phyloP scores from a whole-genome alignment of 2,113 vertebrate genomes.

The Melanerpes formicivorus region DNA sequence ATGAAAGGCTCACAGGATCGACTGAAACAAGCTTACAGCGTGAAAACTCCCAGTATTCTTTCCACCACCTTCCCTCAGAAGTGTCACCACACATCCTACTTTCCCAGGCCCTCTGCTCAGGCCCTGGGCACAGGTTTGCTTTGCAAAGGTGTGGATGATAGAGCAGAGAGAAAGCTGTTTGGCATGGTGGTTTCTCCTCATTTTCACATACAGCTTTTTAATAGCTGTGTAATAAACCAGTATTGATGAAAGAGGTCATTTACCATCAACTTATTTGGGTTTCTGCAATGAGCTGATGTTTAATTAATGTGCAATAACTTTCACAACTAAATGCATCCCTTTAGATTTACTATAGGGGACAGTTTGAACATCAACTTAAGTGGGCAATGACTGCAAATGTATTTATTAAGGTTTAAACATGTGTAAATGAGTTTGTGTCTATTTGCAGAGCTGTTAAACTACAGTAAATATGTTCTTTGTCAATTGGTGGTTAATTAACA shows the following conservation, averaged over 20 bases:
- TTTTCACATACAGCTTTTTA: neutral
- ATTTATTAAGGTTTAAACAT: conserved; percentile 72
- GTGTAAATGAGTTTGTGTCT: conserved; percentile 62
- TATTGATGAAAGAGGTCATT: conserved; percentile 61
- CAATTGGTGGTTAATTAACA: conserved; percentile 69
- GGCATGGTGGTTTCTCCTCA: neutral
- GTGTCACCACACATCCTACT: neutral
- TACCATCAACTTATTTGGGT: conserved; percentile 49
- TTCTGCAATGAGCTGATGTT: conserved; percentile 53
- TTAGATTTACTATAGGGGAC: conserved; percentile 50
- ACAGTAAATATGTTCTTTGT: conserved; percentile 65
- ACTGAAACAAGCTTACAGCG: neutral
- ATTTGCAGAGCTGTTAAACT: conserved; percentile 60
- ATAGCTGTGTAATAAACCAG: conserved; percentile 39
- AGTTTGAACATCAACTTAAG: conserved; percentile 53
- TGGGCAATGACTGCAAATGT: conserved; percentile 49
- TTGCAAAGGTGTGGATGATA: neutral
- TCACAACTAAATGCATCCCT: conserved; percentile 48
- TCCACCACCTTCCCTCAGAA: neutral
- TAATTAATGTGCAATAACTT: conserved; percentile 63
- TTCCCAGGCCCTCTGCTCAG: neutral
- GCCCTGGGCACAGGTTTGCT: neutral
- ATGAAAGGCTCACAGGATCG: neutral
- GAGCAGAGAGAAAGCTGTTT: neutral
- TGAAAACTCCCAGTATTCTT: neutral